Evolutionary conservation across 2,888 invertebrate species (phyloP), one percentile per base, ranked within the genome.

Genomic region (Calephelis perditalis): DNA sequence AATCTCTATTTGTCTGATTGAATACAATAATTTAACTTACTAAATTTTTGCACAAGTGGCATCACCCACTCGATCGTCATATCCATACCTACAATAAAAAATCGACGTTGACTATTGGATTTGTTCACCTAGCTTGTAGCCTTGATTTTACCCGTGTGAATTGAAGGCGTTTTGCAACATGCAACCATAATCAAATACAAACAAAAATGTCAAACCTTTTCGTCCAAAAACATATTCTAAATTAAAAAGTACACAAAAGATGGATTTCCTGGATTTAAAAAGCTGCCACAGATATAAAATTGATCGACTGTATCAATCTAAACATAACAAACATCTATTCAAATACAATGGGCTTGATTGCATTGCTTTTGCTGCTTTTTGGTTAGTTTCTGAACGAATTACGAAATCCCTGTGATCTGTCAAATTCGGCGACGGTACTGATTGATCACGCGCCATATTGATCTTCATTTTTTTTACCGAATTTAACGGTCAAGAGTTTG

Each of bases 261-360:
- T 65, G 60, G 61, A 66, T 74, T 81, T 81, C 75, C 78, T 74
- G 78, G 74, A 72, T 77, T 72, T 62, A 72, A 70, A 73, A 70
- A 71, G 62, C 40, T 74, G 74, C 72, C 73, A 73, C 73, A 63
- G 67, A 61, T 72, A 72, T 74, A 77, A 79, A 81, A 86, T 83
- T 77, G 81, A 85, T 86, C 74, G 75, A 70, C 66, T 63, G 67
- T 67, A 84, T 83, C 82, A 77, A 84, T 83, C 84, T 80, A 84
- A 84, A 82, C 82, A 82, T 79, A 81, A 79, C 75, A 70, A 76
- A 68, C 68, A 40, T 72, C 62, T 62, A 73, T 73, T 70, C 66
- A 67, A 63, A 69, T 72, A 86, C 86, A 86, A 87, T 84, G 65
- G 71, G 37, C 73, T 76, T 86, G 84, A 86, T 87, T 87, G 76